A percentile compares a stretch with the other conserved stretches of the same genome.
phyloP scores from a whole-genome alignment of 2,888 invertebrate genomes.

The Diaprepes abbreviatus region DNA sequence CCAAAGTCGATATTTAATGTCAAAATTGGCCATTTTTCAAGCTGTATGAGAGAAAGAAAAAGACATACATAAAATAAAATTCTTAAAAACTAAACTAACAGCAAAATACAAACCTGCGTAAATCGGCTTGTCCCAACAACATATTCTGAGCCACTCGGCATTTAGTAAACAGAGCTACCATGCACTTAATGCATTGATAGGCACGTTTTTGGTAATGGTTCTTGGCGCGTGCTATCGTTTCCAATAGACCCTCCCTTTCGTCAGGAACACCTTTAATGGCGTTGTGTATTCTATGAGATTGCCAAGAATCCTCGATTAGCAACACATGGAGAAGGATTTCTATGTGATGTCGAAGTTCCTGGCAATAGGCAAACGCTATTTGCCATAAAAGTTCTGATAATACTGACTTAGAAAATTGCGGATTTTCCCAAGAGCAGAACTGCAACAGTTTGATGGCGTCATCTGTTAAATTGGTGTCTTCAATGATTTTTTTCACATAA shows the following conservation, averaged over 20 bases:
- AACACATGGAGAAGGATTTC: constrained; percentile 90
- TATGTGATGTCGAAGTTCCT: constrained; percentile 92
- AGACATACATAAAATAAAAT: no score
- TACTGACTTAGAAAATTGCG: constrained; percentile 90
- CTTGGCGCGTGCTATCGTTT: constrained; percentile 92
- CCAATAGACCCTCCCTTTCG: constrained; percentile 92
- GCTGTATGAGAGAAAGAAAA: no score
- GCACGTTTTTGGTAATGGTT: constrained; percentile 96
- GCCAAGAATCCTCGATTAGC: constrained; percentile 96
- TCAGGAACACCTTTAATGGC: constrained; percentile 91
- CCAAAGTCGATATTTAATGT: no score
- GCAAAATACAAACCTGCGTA: constrained; percentile 68
- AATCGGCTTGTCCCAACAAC: constrained; percentile 81
- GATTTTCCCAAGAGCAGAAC: constrained; percentile 98
- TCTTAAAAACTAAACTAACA: no score
- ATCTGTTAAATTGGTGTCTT: constrained; percentile 93
- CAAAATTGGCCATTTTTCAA: no score
- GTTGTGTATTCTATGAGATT: constrained; percentile 92
- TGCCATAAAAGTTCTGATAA: constrained; percentile 94
- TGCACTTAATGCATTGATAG: constrained; percentile 96
- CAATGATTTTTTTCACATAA: constrained; percentile 95
- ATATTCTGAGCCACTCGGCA: constrained; percentile 85
- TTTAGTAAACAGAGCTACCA: constrained; percentile 91
- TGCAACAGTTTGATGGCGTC: constrained; percentile 91
- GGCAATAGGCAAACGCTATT: constrained; percentile 90